Evolutionary conservation across 1,140 invertebrate species (phyloP).

Genomic region (Eriocheir sinensis): DNA sequence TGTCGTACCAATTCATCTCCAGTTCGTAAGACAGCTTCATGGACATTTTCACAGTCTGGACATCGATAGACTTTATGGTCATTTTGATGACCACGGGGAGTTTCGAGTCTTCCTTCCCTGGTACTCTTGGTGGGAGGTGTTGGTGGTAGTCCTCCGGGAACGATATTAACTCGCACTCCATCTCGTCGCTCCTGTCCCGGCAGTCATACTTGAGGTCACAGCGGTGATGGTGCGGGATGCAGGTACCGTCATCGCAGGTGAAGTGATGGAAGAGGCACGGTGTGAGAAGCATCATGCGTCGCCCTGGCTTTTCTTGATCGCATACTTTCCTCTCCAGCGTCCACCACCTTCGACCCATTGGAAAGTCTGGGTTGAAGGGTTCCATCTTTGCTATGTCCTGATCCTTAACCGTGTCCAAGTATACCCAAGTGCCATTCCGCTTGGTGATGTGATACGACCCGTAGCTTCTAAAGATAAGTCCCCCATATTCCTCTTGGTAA

Average conservation of each 20-base stretch:
- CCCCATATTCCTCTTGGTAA: constrained; percentile 69
- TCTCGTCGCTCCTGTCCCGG: constrained; percentile 76
- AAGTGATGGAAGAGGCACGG: constrained; percentile 80
- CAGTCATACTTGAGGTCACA: constrained; percentile 88
- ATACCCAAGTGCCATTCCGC: constrained; percentile 69
- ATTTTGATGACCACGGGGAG: constrained; percentile 66
- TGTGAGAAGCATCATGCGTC: constrained; percentile 53
- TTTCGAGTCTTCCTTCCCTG: constrained; percentile 55
- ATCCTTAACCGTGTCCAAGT: constrained; percentile 35
- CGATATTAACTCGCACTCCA: constrained; percentile 69
- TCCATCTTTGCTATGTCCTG: constrained; percentile 62
- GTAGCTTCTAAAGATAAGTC: constrained; percentile 74
- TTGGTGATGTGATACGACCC: constrained; percentile 73
- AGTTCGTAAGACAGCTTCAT: constrained; percentile 75
- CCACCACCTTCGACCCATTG: constrained; percentile 76
- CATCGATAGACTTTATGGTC: constrained; percentile 68
- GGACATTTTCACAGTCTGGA: constrained; percentile 74
- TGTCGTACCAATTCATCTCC: constrained; percentile 77
- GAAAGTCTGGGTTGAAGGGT: constrained; percentile 56
- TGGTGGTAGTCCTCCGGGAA: constrained; percentile 73
- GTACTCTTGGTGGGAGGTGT: constrained; percentile 60
- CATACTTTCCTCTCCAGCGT: constrained; percentile 60
- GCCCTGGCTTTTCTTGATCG: constrained; percentile 41
- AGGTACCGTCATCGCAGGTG: constrained; percentile 82
- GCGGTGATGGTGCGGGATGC: constrained; percentile 81